Conservation (phyloP, 2,888 invertebrate species). For the Ectobius pallidus region DNA sequence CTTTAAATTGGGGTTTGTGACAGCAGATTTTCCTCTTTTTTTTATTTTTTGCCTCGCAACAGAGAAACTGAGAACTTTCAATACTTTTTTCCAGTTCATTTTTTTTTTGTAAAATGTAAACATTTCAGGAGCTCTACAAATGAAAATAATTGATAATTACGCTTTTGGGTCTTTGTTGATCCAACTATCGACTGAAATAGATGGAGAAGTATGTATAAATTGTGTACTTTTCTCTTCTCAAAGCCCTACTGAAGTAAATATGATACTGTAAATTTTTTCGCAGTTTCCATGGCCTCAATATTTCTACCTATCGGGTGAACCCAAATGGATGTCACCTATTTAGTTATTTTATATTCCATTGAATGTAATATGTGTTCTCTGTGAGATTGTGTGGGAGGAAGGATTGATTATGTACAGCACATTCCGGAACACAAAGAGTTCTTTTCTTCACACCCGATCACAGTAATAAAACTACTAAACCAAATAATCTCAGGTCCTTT, state of each 20-base stretch:
- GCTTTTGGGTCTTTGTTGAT: conserved; percentile 24
- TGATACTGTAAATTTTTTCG: conserved; percentile 11
- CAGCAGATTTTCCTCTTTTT: not conserved
- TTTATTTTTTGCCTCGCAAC: conserved; percentile 15
- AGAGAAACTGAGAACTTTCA: not conserved
- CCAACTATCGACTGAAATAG: conserved; percentile 24
- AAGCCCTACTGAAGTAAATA: conserved; percentile 13
- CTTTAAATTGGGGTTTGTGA: conserved; percentile 3
- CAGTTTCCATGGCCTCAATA: conserved; percentile 32
- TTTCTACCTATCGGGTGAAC: conserved; percentile 33
- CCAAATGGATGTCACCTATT: not conserved
- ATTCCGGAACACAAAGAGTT: conserved; percentile 36
- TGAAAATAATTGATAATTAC: conserved; percentile 12
- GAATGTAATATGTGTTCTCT: not conserved
- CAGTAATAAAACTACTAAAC: conserved; percentile 23
- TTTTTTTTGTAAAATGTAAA: not conserved
- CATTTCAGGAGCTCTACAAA: not conserved
- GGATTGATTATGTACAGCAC: conserved; percentile 28
- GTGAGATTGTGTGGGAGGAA: conserved; percentile 6
- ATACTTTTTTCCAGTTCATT: not conserved
- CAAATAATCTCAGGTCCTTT: conserved; percentile 34
- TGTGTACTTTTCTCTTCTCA: conserved; percentile 13
- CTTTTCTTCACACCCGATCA: conserved; percentile 16
- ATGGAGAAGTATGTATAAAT: conserved; percentile 19
- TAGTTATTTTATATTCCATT: not conserved